Base-by-base conservation (phyloP, 2,113 vertebrate genomes). In the Quiscalus mexicanus region DNA sequence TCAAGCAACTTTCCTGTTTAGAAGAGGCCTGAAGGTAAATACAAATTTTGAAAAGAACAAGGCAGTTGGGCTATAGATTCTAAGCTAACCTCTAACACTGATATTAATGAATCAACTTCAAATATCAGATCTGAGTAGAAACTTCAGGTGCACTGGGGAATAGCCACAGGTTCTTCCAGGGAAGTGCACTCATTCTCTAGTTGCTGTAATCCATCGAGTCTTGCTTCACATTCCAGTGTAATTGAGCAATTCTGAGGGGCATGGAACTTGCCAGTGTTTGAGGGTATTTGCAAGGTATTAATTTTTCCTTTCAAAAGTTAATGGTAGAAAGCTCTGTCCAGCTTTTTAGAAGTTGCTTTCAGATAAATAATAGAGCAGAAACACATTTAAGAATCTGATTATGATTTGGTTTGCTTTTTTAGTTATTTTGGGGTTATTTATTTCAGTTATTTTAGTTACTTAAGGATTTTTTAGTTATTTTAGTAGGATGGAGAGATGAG, bases 1-100 rank as follows among this genome's bases (percentile, higher is more conserved):
- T 59, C 99, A 99, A 95, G 99, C 99, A 95, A 99, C 99, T 8
- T 99, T 99, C 97, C 98, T 99, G 52, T 99, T 98, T 91, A 98
- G 98, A 97, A 98, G 99, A 94, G 99, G 99, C 80, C 96, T 99
- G 60, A 99, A 99, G 99, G 99, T 99, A 80, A 87, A 81, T 56
- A 77, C 65, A 90, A 15, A 39, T 30, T 50, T 41, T 87, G 91
- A 41, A 58, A 90, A 49, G 5, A 59, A 7, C 11, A 50, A 20
- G 5, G 31, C 37, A 56, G 53, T n/a, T 53, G 18, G 59, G 45
- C 49, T 17, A 22, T 30, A 56, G 31, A 8, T 64, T 70, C 15
- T 78, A 33, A 82, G 53, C 16, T 92, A 41, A 47, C 7, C 22
- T 89, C 0, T 37, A 56, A 50, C 9, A 30, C 30, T 31, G 13